Evolutionary conservation across 2,888 invertebrate genomes (phyloP), one percentile per base, ranked within the genome.

Genomic region (Nematopogon swammerdamellus): DNA sequence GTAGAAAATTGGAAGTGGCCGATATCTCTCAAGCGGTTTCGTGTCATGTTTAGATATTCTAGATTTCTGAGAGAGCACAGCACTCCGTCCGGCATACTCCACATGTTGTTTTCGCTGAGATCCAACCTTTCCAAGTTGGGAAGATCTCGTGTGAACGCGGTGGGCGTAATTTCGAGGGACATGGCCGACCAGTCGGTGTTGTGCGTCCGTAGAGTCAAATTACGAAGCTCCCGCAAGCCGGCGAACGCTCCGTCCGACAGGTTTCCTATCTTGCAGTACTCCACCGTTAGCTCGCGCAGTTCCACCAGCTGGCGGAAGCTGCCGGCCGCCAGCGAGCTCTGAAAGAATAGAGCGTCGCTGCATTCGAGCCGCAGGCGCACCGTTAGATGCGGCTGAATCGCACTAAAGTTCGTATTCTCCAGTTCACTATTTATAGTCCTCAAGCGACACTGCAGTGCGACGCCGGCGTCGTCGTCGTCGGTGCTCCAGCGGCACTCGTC

Each of bases 141-240:
- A 17, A 91, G 82, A 60, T 90, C 89, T 59, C 88, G 85, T 53
- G 86, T 85, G 66, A 91, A 89, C 42, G 89, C 88, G 49, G 87
- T 85, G 16, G 85, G 82, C 43, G 89, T 87, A 54, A 91, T 83
- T 64, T 91, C 88, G 54, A 91, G 79, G 49, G 88, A 85, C 85
- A 91, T 88, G 48, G 89, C 86, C 43, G 89, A 88, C 89, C 91
- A 91, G 64, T 91, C 89, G 44, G 89, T 90, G 70, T 91, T 91
- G 72, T 91, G 90, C 48, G 91, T 91, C 60, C 89, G 83, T 55
- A 93, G 84, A 45, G 92, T 91, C 51, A 93, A 79, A 66, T 91
- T 89, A 57, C 88, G 81, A 53, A 93, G 80, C 65, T 91, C 87
- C 52, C 86, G 85, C 44, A 92, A 82, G 45, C 91, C 91, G 45